Percentiles rank a stretch among this genome's conserved stretches.
Conservation (phyloP, 2,888 invertebrate genomes). For the Drosophila austrosaltans region DNA sequence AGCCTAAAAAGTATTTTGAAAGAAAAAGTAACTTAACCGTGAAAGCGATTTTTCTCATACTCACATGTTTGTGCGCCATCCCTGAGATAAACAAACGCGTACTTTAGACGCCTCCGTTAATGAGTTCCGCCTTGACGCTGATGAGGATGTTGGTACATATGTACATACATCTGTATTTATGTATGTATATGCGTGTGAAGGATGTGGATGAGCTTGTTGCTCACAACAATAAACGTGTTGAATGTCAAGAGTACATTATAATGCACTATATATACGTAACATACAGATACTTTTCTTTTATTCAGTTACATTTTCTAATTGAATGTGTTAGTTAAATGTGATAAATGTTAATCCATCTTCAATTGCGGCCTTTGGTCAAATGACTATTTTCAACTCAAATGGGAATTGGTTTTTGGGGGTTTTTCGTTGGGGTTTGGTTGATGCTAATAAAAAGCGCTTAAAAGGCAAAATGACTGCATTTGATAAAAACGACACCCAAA, state of each 20-base stretch:
- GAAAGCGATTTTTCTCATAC: background rate
- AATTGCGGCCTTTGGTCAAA: constrained; percentile 50
- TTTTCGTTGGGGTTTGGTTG: background rate
- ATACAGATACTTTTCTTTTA: constrained; percentile 14
- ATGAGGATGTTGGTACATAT: constrained; percentile 39
- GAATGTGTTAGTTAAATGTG: constrained; percentile 46
- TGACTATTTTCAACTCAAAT: constrained; percentile 1
- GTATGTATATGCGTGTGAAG: background rate
- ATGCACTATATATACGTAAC: constrained; percentile 17
- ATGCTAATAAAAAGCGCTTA: constrained; percentile 53
- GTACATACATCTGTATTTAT: background rate
- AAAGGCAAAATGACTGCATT: constrained; percentile 49
- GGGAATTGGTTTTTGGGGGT: background rate
- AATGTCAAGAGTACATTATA: constrained; percentile 52
- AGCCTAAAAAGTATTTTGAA: too few relatives aligned
- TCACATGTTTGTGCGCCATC: constrained; percentile 1
- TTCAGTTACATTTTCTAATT: constrained; percentile 38
- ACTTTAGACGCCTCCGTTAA: constrained; percentile 47
- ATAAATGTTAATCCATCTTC: constrained; percentile 14
- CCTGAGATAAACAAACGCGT: constrained; percentile 18
- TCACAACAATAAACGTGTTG: constrained; percentile 51
- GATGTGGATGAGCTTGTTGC: constrained; percentile 39
- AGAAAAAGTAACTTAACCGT: background rate
- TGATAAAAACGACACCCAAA: constrained; percentile 51
- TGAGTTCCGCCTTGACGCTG: constrained; percentile 54